phyloP scores from a whole-genome alignment of 2,113 vertebrate species.

The Dicaeum eximium region DNA sequence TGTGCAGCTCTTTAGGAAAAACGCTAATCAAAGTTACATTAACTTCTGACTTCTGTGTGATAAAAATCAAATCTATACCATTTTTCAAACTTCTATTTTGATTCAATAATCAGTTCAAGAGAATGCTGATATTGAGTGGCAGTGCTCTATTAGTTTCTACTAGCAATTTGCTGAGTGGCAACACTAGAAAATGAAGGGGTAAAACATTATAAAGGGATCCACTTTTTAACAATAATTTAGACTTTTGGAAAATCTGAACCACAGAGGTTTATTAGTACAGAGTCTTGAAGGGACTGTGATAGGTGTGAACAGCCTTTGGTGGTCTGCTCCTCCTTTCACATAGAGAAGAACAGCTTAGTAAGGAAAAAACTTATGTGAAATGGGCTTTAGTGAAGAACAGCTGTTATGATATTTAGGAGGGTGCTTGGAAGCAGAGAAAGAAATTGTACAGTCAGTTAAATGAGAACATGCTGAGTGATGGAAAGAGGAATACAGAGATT shows the following conservation, averaged over 20 bases:
- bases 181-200: background rate
- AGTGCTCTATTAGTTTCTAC: background rate
- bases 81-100: background rate
- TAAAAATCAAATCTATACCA: background rate
- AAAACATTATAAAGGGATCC: background rate
- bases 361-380: background rate
- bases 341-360: background rate
- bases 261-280: background rate
- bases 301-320: background rate
- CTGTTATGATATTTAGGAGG: background rate
- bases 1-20: background rate
- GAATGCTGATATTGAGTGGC: background rate
- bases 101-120: background rate
- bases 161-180: background rate
- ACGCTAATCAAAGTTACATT: background rate
- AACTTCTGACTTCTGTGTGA: background rate
- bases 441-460: background rate
- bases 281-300: background rate
- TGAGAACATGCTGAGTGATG: background rate
- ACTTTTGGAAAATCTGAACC: background rate
- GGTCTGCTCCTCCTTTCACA: background rate
- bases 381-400: background rate
- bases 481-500: background rate
- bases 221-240: background rate
- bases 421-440: background rate